Evolutionary conservation across 2,888 invertebrate genomes (phyloP), one percentile per base, ranked within the genome.

Genomic region (Sericinus montela): DNA sequence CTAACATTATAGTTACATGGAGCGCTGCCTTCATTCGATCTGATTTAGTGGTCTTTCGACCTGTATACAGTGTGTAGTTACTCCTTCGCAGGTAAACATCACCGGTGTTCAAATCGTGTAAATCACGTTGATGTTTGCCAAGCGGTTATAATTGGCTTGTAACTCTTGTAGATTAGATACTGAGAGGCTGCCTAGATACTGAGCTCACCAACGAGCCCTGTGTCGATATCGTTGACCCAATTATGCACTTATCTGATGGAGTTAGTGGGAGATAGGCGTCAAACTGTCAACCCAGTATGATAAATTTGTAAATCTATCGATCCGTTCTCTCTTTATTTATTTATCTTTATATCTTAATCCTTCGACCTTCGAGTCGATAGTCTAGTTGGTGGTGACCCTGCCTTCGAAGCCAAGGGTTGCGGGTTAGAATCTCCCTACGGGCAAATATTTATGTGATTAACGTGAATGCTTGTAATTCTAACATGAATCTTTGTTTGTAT

Each of bases 211-310:
- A 1, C 34, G 30, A 29, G 48, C 43, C 43, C 37, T 43, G 35
- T 34, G 36, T 34, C 39, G 38, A 34, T 53, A 55, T 48, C 54
- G 39, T 16, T 52, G 55, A 48, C 53, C 55, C 41, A 53, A 55
- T 55, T 55, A 41, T 14, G 25, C 19, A 30, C 40, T 32, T 53
- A 49, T 53, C 49, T 44, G 44, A 51, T 47, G 49, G 39, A 19
- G 34, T 14, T 38, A n/a, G 45, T 16, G 29, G 36, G 14, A 44
- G 35, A 45, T 45, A 45, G 34, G 11, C 44, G 37, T 11, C 30
- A 6, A 32, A 32, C 30, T 11, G 45, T 13, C 46, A 38, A 10
- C 29, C 30, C 23, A 10, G 35, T 36, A 29, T 19, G 34, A 28
- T 41, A 38, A 45, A 37, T 37, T 19, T 11, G 11, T 37, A 38